Conservation (phyloP, 2,888 invertebrate genomes). For the Thymelicus acteon region DNA sequence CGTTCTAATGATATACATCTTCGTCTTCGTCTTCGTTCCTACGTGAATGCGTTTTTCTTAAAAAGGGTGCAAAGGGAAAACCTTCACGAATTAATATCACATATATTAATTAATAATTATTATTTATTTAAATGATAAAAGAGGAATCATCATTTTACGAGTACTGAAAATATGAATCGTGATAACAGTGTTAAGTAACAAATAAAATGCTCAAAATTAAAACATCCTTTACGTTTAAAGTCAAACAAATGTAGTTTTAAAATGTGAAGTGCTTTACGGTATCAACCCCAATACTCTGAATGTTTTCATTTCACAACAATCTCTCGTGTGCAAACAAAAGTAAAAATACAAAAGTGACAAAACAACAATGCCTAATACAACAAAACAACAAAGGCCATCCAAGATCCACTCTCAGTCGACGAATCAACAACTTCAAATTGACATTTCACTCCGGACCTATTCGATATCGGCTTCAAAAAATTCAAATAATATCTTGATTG, state of each 20-base stretch:
- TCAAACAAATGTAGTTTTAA: background rate
- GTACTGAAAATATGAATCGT: too few relatives aligned
- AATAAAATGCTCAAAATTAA: background rate
- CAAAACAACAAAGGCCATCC: slow-evolving; percentile 41
- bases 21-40: too few relatives aligned
- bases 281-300: slow-evolving; percentile 5
- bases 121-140: too few relatives aligned
- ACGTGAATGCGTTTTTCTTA: too few relatives aligned
- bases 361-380: slow-evolving; percentile 38
- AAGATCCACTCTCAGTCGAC: slow-evolving; percentile 38
- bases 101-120: too few relatives aligned
- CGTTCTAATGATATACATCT: too few relatives aligned
- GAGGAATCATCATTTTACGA: too few relatives aligned
- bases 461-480: slow-evolving; percentile 40
- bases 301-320: slow-evolving; percentile 26
- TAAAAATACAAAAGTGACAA: slow-evolving; percentile 38
- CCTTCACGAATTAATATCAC: too few relatives aligned
- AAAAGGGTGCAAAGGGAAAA: too few relatives aligned
- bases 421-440: slow-evolving; percentile 40
- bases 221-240: background rate
- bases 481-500: slow-evolving; percentile 40
- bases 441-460: slow-evolving; percentile 41
- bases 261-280: slow-evolving; percentile 6
- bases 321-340: slow-evolving; percentile 23
- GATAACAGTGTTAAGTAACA: too few relatives aligned